Evolutionary conservation across 1,140 invertebrate species (phyloP).

Genomic region (Aphis craccivora): DNA sequence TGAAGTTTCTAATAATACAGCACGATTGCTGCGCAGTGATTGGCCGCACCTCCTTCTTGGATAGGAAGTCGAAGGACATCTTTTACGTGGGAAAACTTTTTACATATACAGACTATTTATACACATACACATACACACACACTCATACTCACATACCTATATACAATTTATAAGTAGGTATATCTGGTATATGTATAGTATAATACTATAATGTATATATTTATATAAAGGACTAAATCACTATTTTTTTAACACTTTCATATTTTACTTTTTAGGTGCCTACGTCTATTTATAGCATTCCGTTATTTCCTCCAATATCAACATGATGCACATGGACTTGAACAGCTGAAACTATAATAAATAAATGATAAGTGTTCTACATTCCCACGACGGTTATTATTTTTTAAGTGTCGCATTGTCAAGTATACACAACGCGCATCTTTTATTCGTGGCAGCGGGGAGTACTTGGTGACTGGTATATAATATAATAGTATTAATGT

Average conservation of each 20-base stretch:
- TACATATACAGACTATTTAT: not conserved
- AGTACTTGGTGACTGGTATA: conserved; percentile 10
- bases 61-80: conserved; percentile 9
- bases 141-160: not conserved
- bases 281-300: conserved; percentile 4
- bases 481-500: not conserved
- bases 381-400: conserved; percentile 48
- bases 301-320: not conserved
- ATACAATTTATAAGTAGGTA: not conserved
- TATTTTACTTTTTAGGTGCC: not conserved
- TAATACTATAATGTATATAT: not conserved
- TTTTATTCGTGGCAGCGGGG: conserved; percentile 6
- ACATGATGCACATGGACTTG: conserved; percentile 9
- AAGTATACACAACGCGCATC: conserved; percentile 18
- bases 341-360: conserved; percentile 49
- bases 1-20: conserved; percentile 44
- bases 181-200: not conserved
- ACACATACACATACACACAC: not conserved
- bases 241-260: not conserved
- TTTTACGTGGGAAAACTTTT: conserved; percentile 38
- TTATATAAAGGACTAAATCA: conserved; percentile 1
- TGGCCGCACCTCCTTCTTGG: conserved; percentile 16
- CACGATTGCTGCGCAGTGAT: not conserved
- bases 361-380: conserved; percentile 46
- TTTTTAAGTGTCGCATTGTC: conserved; percentile 52